These are phyloP conservation scores for Meriones unguiculatus DNA, from an alignment of 2,113 vertebrate species.

Conservation along the genomic window DNA sequence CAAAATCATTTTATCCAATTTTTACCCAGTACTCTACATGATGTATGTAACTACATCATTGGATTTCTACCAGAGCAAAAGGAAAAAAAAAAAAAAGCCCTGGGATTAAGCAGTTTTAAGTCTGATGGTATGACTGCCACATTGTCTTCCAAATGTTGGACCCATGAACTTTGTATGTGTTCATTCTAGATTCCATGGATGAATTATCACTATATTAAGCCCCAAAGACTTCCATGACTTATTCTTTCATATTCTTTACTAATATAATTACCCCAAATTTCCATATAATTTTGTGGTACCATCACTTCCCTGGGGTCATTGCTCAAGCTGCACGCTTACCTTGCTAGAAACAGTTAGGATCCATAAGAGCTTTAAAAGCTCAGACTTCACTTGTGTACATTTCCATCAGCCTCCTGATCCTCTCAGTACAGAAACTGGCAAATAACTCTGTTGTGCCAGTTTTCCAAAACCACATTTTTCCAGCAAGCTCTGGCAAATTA, in stretches of 20 bases:
- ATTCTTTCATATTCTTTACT: neutral
- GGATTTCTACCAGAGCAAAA: neutral
- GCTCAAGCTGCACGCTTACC: neutral
- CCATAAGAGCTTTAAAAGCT: neutral
- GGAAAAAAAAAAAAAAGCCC: neutral
- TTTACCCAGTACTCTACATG: neutral
- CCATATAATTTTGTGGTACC: neutral
- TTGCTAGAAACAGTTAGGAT: slow-evolving; percentile 1
- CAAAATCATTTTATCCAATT: neutral
- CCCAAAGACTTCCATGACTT: neutral
- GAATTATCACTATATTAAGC: neutral
- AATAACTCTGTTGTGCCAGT: slow-evolving; percentile 52
- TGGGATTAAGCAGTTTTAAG: neutral
- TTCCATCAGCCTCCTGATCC: neutral
- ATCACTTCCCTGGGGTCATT: neutral
- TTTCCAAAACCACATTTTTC: slow-evolving; percentile 68
- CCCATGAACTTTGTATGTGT: neutral
- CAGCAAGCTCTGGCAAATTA: slow-evolving; percentile 78
- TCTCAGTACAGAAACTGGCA: slow-evolving; percentile 48
- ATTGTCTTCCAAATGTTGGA: neutral
- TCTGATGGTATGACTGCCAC: neutral
- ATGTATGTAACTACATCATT: neutral
- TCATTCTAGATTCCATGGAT: neutral
- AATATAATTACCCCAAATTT: neutral
- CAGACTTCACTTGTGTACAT: neutral